Evolutionary conservation across 1,140 invertebrate species (phyloP).

Genomic region (Diorhabda sublineata): DNA sequence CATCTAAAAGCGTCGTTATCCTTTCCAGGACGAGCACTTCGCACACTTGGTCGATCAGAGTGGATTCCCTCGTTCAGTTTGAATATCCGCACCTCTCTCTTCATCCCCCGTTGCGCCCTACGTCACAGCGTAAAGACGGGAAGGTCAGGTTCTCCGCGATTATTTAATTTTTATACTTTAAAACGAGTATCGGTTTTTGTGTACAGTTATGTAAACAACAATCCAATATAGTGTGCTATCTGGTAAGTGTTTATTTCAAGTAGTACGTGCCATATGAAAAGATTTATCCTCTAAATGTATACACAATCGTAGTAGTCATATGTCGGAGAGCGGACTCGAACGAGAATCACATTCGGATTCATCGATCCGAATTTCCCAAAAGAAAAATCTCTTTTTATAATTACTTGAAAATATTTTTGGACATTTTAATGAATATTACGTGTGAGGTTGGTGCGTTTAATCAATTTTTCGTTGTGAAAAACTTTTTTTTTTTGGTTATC

Average conservation of each 20-base stretch:
- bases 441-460: too few relatives aligned
- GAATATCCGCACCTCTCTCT: conserved; percentile 10
- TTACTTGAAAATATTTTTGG: too few relatives aligned
- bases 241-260: not conserved
- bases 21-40: conserved; percentile 2
- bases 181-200: conserved; percentile 1
- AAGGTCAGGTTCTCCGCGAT: conserved; percentile 12
- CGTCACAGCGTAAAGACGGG: conserved; percentile 9
- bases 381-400: not conserved
- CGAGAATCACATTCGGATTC: not conserved
- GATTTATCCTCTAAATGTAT: conserved; percentile 6
- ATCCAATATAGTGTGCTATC: not conserved
- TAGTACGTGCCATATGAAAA: not conserved
- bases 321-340: conserved; percentile 3
- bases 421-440: too few relatives aligned
- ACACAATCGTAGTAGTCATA: conserved; percentile 15
- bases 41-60: conserved; percentile 1
- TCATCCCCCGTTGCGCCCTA: conserved; percentile 9
- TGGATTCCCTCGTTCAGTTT: conserved; percentile 16
- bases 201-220: conserved; percentile 8
- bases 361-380: conserved; percentile 5
- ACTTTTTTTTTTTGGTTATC: not conserved
- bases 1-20: not conserved
- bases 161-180: conserved; percentile 4
- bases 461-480: too few relatives aligned